A percentile compares a stretch with the other conserved stretches of the same genome.
phyloP scores from a whole-genome alignment of 2,113 vertebrate species.

The Bothrops jararaca region DNA sequence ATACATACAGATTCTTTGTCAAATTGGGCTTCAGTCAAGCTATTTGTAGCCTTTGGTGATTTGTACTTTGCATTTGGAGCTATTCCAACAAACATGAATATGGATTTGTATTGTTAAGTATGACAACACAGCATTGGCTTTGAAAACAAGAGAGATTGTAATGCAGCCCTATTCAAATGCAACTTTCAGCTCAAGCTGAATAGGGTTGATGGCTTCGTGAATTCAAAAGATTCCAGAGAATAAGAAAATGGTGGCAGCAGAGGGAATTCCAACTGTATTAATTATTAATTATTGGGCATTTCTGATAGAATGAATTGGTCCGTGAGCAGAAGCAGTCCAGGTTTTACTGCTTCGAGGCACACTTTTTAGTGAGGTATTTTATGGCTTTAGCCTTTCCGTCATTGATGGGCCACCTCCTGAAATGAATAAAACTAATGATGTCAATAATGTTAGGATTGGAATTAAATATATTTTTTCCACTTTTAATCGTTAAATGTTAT shows the following conservation, averaged over 20 bases:
- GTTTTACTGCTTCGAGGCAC: constrained; percentile 67
- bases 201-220: constrained; percentile 45
- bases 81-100: constrained; percentile 67
- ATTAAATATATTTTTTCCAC: neutral
- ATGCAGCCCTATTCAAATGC: constrained; percentile 47
- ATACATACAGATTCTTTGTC: constrained; percentile 72
- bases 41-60: constrained; percentile 73
- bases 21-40: constrained; percentile 67
- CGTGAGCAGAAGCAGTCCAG: constrained; percentile 63
- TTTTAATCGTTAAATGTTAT: neutral
- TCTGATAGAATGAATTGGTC: constrained; percentile 64
- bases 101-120: constrained; percentile 69
- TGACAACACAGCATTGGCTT: constrained; percentile 77
- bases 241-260: constrained; percentile 24
- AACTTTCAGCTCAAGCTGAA: constrained; percentile 8
- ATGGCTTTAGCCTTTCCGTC: constrained; percentile 46
- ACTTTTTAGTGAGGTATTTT: constrained; percentile 63
- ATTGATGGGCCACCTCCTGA: neutral
- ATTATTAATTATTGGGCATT: constrained; percentile 56
- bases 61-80: constrained; percentile 72
- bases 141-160: constrained; percentile 56
- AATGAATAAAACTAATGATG: neutral
- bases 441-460: neutral
- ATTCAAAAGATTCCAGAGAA: constrained; percentile 24
- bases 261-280: constrained; percentile 24